Evolutionary conservation across 2,888 invertebrate species (phyloP).

Genomic region (Drosophila quinaria): DNA sequence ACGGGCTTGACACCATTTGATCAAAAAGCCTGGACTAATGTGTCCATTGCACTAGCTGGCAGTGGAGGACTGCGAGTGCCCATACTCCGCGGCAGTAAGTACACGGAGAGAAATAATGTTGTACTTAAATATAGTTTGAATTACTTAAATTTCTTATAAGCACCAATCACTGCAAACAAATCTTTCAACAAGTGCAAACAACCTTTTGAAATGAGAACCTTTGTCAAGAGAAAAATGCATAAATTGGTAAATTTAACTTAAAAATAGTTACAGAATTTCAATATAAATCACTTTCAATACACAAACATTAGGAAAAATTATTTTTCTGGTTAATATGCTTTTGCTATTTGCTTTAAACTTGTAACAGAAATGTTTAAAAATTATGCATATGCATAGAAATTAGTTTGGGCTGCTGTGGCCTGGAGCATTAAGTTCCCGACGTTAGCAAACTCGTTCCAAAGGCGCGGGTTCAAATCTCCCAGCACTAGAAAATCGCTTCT

Average conservation of each 20-base stretch:
- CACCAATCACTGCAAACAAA: not conserved
- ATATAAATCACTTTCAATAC: too few relatives aligned
- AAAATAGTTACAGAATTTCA: too few relatives aligned
- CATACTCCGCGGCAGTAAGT: constrained; percentile 88
- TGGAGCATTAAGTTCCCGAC: too few relatives aligned
- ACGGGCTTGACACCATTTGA: constrained; percentile 80
- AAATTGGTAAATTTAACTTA: too few relatives aligned
- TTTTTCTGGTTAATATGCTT: too few relatives aligned
- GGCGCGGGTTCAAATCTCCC: too few relatives aligned
- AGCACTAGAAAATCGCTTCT: too few relatives aligned
- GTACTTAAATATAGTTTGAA: not conserved
- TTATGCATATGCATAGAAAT: too few relatives aligned
- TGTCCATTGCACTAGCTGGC: constrained; percentile 89
- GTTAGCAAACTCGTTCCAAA: too few relatives aligned
- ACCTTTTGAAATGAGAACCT: not conserved
- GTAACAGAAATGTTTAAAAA: too few relatives aligned
- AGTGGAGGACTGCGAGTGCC: constrained; percentile 90
- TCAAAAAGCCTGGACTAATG: constrained; percentile 88
- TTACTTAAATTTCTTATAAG: not conserved
- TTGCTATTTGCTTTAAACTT: too few relatives aligned
- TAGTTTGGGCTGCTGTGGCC: too few relatives aligned
- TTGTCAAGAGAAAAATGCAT: not conserved
- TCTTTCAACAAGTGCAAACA: not conserved
- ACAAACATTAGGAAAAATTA: not conserved
- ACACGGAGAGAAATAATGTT: not conserved